Evolutionary conservation across 2,888 invertebrate species (phyloP), one percentile per base, ranked within the genome.

Genomic region (Acleris cristana): DNA sequence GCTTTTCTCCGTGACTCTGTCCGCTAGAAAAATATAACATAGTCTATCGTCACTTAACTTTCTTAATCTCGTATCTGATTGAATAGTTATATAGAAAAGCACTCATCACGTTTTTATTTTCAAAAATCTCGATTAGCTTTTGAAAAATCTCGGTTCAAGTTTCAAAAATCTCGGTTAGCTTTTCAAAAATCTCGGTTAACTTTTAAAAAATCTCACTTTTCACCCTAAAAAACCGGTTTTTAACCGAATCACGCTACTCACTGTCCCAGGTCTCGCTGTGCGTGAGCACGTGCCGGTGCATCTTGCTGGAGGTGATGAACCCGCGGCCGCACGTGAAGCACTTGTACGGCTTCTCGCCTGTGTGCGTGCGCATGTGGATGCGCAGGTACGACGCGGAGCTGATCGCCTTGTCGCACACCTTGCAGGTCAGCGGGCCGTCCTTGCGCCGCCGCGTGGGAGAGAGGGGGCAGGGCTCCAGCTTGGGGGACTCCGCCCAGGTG

Each of bases 221-320:
- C 7, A 26, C 26, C 6, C 1, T 6, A 26, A 6, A 26, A 26
- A 6, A 7, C 6, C 26, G 26, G 7, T 34, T 34, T 34, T 34
- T 10, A 34, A 3, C 3, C 3, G 34, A 10, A 34, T 0, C 34
- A 10, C 6, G 18, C 16, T 19, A 73, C 78, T 71, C 23, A 83
- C 86, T 81, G 59, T 81, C 78, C 79, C 80, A 80, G 0, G 74
- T 72, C 40, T 87, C 83, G 0, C 80, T 75, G 45, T 92, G 92
- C 0, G 89, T 90, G 3, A 91, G 67, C 1, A 87, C 88, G 49
- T 92, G 92, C 0, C 92, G 65, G 48, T 90, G 87, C 89, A 92
- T 89, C 70, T 92, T 92, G 71, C 88, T 89, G 0, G 86, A 82
- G 0, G 92, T 92, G 1, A 92, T 92, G 53, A 92, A 92, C 0